phyloP scores from a whole-genome alignment of 1,140 invertebrate genomes.

The Dreissena rostriformis region DNA sequence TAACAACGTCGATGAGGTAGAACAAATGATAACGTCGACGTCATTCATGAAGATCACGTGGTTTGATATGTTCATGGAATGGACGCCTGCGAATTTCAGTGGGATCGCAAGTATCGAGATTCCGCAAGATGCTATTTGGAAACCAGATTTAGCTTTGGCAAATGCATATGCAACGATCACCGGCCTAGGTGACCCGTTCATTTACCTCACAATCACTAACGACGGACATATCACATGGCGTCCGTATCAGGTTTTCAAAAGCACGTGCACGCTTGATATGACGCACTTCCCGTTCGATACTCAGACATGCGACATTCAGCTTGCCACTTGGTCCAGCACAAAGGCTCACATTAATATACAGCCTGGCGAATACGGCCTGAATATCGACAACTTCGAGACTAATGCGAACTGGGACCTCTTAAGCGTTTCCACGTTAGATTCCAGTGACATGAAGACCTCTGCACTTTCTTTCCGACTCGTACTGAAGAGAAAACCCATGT shows the following conservation, averaged over 20 bases:
- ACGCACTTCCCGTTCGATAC: constrained; percentile 87
- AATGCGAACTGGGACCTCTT: constrained; percentile 51
- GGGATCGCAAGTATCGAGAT: constrained; percentile 74
- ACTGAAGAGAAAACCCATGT: constrained; percentile 40
- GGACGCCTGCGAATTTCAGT: constrained; percentile 85
- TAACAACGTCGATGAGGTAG: constrained; percentile 49
- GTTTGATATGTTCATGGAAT: constrained; percentile 52
- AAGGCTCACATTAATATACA: constrained; percentile 22
- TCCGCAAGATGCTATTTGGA: constrained; percentile 56
- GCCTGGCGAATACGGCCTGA: constrained; percentile 14
- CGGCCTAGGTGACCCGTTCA: constrained; percentile 49
- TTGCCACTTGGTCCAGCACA: constrained; percentile 63
- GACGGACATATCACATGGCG: constrained; percentile 41
- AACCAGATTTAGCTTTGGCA: constrained; percentile 53
- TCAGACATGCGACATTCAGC: constrained; percentile 85
- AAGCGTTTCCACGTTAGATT: constrained; percentile 23
- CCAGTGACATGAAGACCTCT: constrained; percentile 13
- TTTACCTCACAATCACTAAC: constrained; percentile 23
- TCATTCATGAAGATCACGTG: constrained; percentile 49
- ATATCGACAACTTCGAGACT: constrained; percentile 16
- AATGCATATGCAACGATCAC: constrained; percentile 43
- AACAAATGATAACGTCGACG: constrained; percentile 53
- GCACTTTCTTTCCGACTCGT: constrained; percentile 16
- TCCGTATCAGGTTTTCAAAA: constrained; percentile 54
- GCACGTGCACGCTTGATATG: constrained; percentile 85